Conservation (phyloP, 2,797 vertebrate species). For the Coendou prehensilis region DNA sequence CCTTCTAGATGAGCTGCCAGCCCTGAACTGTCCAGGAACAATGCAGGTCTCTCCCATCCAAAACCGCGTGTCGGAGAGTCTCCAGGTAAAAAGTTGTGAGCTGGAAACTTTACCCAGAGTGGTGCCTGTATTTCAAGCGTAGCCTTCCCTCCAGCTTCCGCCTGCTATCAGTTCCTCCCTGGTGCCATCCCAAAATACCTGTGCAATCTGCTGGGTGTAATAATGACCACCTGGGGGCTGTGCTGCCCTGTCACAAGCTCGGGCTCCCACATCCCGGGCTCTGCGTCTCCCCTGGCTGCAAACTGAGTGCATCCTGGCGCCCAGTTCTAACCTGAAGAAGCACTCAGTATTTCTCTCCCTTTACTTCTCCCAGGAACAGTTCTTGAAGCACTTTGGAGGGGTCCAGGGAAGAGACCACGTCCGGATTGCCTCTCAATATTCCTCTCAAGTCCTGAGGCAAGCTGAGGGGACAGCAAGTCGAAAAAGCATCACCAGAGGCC, state of each 20-base stretch:
- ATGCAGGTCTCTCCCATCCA: not conserved
- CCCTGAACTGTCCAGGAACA: not conserved
- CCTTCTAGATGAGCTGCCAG: not conserved
- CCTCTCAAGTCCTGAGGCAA: not conserved
- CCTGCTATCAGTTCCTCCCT: not conserved
- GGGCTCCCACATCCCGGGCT: not conserved
- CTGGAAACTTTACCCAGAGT: not conserved
- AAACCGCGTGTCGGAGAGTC: not conserved
- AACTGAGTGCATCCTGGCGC: not conserved
- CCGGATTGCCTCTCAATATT: not conserved
- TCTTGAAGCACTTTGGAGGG: not conserved
- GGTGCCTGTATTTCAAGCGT: not conserved
- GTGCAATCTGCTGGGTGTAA: not conserved
- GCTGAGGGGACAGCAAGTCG: not conserved
- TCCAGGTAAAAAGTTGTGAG: not conserved
- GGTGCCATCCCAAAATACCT: not conserved
- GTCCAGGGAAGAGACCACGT: not conserved
- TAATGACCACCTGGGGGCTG: not conserved
- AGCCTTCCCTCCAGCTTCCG: not conserved
- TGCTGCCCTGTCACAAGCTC: not conserved
- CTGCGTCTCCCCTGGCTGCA: not conserved
- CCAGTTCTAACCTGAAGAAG: not conserved
- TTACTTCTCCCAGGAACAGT: not conserved
- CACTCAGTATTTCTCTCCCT: not conserved
- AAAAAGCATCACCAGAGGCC: not conserved